Evolutionary conservation across 2,113 vertebrate genomes (phyloP).

Genomic region (Apodemus sylvaticus): DNA sequence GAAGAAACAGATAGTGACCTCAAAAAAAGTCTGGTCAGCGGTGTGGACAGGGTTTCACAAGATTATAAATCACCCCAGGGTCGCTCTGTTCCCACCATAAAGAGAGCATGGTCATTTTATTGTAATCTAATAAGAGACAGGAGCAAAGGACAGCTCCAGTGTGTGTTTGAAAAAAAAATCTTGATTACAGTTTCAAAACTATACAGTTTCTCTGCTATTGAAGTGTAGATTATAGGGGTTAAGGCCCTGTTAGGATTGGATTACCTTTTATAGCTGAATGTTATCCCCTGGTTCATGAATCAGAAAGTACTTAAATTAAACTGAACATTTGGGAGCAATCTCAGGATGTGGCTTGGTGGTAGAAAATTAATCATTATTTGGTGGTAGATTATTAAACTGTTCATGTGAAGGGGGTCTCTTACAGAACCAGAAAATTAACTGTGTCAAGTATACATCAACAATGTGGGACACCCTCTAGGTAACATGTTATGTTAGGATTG

Average conservation of each 20-base stretch:
- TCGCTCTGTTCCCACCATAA: conserved; percentile 94
- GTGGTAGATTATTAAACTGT: conserved; percentile 86
- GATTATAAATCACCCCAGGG: conserved; percentile 97
- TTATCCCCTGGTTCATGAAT: conserved; percentile 91
- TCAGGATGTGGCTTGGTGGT: conserved; percentile 85
- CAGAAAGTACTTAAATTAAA: conserved; percentile 92
- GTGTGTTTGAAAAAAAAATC: conserved; percentile 91
- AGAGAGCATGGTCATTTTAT: conserved; percentile 88
- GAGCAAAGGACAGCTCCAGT: conserved; percentile 92
- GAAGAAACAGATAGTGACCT: conserved; percentile 94
- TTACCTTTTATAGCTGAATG: conserved; percentile 90
- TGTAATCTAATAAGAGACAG: conserved; percentile 95
- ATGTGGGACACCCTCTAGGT: neutral
- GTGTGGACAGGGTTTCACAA: conserved; percentile 92
- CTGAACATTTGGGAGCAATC: conserved; percentile 90
- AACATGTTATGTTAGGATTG: conserved; percentile 36
- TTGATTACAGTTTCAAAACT: conserved; percentile 94
- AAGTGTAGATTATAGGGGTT: conserved; percentile 91
- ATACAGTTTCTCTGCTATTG: conserved; percentile 90
- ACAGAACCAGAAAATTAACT: conserved; percentile 75
- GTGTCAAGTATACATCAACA: conserved; percentile 5
- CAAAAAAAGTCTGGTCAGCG: conserved; percentile 90
- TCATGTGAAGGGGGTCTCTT: conserved; percentile 82
- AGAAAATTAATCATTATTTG: conserved; percentile 90
- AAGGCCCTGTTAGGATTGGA: conserved; percentile 90